Evolutionary conservation across 2,888 invertebrate species (phyloP), one percentile per base, ranked within the genome.

Genomic region (Deroplatys truncata): DNA sequence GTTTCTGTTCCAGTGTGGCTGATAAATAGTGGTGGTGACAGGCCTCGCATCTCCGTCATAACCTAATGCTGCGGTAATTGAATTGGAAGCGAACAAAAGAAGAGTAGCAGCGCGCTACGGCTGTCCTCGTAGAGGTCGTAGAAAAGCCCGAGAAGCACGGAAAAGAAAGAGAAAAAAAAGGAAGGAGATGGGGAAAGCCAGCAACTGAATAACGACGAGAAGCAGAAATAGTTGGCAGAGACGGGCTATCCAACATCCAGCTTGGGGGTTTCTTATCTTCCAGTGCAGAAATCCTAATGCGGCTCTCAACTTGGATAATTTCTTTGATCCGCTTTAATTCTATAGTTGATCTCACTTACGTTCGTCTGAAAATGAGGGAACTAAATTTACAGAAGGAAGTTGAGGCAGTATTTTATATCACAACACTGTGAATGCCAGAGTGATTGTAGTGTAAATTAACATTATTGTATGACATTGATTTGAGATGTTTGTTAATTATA

Each of bases 1-100:
- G 7, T 20, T 56, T 49, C 56, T 20, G 56, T 20, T 72, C 7
- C 56, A 20, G 31, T 28, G 49, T 16, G 28, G 56, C 85, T 89
- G 89, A 89, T 88, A 89, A 89, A 89, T 89, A 89, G 89, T 89
- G 89, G 85, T 72, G 88, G 84, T 89, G 89, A 89, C 89, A 89
- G 89, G 29, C 56, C 82, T n/a, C 72, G 56, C 86, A 28, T 72
- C 86, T 86, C 87, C 87, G 43, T 89, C 89, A 89, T 89, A 89
- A 89, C 89, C 84, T 89, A 89, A 89, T 89, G 89, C 89, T 89
- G 88, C 82, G 89, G 89, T 89, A 89, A 89, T 89, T 89, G 89
- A 89, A 89, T 89, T 89, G 88, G 85, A 85, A 84, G 85, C 85
- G 89, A 89, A 89, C 89, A 89, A 89, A 89, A 89, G 89, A 89